Evolutionary conservation across 1,140 invertebrate species (phyloP).

Genomic region (Lycorma delicatula): DNA sequence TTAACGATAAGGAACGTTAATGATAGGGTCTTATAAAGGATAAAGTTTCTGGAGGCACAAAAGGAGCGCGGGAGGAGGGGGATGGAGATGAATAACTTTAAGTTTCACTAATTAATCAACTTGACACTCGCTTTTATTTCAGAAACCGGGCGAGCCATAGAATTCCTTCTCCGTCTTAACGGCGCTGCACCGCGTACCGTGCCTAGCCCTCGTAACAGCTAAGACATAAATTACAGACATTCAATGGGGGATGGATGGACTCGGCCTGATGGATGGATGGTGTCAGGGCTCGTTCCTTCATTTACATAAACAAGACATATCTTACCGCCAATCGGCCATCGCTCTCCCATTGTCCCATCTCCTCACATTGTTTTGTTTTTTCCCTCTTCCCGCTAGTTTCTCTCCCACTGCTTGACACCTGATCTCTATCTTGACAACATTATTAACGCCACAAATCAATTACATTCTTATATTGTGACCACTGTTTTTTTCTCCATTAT

Average conservation of each 20-base stretch:
- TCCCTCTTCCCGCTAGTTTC: neutral
- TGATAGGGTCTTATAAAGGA: slow-evolving; percentile 21
- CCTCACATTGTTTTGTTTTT: no score
- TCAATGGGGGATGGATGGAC: neutral
- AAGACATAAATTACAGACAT: slow-evolving; percentile 1
- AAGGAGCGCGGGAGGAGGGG: slow-evolving; percentile 12
- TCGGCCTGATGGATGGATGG: neutral
- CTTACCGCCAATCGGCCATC: neutral
- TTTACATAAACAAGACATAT: slow-evolving; percentile 6
- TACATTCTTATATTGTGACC: no score
- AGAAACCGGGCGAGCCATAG: slow-evolving; percentile 8
- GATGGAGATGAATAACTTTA: slow-evolving; percentile 23
- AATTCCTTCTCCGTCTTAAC: slow-evolving; percentile 4
- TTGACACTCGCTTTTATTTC: slow-evolving; percentile 24
- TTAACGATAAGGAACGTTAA: slow-evolving; percentile 25
- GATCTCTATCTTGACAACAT: slow-evolving; percentile 5
- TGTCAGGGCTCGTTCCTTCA: neutral
- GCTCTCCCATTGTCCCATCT: neutral
- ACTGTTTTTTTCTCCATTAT: no score
- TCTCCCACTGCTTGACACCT: neutral
- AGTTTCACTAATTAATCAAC: slow-evolving; percentile 26
- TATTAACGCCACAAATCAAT: neutral
- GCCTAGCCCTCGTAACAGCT: no score
- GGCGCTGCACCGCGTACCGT: neutral
- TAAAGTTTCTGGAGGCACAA: slow-evolving; percentile 21